Base-by-base conservation (phyloP, 2,797 vertebrate species). In the Ctenopoma multispine region DNA sequence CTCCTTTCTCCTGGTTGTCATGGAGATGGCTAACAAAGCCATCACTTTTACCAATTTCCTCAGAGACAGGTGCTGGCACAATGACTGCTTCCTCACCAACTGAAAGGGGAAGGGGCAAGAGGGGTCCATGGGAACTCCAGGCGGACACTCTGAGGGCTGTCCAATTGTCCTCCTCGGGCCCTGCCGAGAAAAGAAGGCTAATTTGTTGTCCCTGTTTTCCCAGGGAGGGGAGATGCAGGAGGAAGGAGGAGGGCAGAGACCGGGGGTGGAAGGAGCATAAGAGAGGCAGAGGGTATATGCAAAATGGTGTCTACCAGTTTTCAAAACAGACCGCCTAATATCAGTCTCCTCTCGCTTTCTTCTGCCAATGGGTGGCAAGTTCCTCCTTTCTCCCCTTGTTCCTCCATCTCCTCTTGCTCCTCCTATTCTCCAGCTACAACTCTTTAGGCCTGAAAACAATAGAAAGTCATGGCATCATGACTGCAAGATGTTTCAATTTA, bases 171-270 rank as follows among this genome's bases (percentile, higher is more conserved):
- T 93, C 91, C 91, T 92, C 79, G 74, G 92, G 93, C 89, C 92
- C 82, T 71, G 82, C 81, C 88, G 88, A 95, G 93, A 94, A 95
- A 95, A 94, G 92, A 93, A 93, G 94, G 94, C 95, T 95, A 95
- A 95, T 95, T 95, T 95, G 95, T 95, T 95, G 95, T 95, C 93
- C 92, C 94, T 94, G 94, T 95, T 95, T 95, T 95, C 95, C 95
- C 95, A 95, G 94, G 94, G 93, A 94, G 94, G 93, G 94, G 94
- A 90, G 91, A 89, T 82, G 75, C 68, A 83, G 79, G 76, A 89
- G 82, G 81, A 84, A 85, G 70, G 60, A 76, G 71, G 68, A 41
- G 69, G 60, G 36, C 27, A 56, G 68, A 57, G 43, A 58, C 53
- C 41, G 69, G 67, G 69, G 57, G 62, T 67, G 55, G 54, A 60